A percentile compares a stretch with the other conserved stretches of the same genome.
phyloP scores from a whole-genome alignment of 2,797 vertebrate genomes.

The Melanotaenia parkinsoni region DNA sequence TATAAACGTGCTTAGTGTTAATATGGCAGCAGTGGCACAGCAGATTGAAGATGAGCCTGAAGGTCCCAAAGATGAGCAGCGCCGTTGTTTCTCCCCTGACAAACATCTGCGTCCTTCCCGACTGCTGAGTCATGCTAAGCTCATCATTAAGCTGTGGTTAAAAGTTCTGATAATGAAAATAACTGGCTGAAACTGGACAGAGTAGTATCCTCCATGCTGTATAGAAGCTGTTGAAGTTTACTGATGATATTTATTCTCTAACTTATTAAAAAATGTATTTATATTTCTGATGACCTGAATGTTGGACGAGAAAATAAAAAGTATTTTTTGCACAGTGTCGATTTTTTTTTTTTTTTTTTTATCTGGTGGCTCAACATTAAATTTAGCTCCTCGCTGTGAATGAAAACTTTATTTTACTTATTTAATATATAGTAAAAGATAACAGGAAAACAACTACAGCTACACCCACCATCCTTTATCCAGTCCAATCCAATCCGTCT shows the following conservation, averaged over 20 bases:
- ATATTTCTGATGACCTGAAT: conserved; percentile 58
- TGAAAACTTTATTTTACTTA: too few species aligned
- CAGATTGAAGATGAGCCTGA: conserved; percentile 61
- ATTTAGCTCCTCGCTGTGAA: too few species aligned
- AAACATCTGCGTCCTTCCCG: conserved; percentile 49
- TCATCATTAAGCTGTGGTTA: conserved; percentile 24
- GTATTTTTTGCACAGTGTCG: neutral
- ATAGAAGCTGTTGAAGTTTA: conserved; percentile 50
- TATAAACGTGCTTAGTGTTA: conserved; percentile 7
- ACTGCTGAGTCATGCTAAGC: conserved; percentile 29
- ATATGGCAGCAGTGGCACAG: conserved; percentile 29
- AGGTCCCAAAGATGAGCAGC: conserved; percentile 58
- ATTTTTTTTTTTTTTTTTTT: conserved; percentile 19
- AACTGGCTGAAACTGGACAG: conserved; percentile 15
- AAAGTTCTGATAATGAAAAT: conserved; percentile 8
- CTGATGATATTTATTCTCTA: conserved; percentile 76
- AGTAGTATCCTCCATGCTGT: conserved; percentile 31
- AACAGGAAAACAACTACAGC: too few species aligned
- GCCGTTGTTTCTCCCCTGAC: conserved; percentile 57
- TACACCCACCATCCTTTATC: too few species aligned
- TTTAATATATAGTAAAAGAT: too few species aligned
- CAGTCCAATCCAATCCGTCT: too few species aligned
- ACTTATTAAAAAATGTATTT: conserved; percentile 76
- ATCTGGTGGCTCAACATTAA: too few species aligned
- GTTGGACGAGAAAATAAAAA: conserved; percentile 61